phyloP scores from a whole-genome alignment of 2,888 invertebrate species.

The Ecliptopera silaceata region DNA sequence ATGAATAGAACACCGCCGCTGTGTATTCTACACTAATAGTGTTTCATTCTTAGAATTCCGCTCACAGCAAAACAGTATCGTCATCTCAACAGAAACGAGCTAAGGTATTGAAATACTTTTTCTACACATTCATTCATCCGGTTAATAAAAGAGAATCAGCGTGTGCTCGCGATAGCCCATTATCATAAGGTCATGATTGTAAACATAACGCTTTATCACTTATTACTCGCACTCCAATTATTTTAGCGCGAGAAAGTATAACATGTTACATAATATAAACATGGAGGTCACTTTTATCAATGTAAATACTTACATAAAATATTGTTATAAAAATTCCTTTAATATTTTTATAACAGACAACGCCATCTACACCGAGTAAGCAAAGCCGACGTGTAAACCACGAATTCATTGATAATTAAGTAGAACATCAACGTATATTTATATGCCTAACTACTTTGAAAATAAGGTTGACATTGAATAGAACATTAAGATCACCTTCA shows the following conservation, averaged over 20 bases:
- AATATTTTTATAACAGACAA: too few species aligned
- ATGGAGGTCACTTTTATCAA: neutral
- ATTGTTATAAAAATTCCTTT: too few species aligned
- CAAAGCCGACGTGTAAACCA: too few species aligned
- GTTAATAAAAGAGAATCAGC: conserved; percentile 54
- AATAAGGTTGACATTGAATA: too few species aligned
- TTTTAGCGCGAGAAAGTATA: conserved; percentile 51
- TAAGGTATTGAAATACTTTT: conserved; percentile 47
- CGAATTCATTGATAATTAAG: too few species aligned
- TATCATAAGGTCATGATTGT: conserved; percentile 67
- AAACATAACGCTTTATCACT: conserved; percentile 55
- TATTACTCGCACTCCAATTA: conserved; percentile 51
- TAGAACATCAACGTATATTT: too few species aligned
- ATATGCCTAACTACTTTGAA: too few species aligned
- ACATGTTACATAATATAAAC: conserved; percentile 10
- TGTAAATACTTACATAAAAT: too few species aligned
- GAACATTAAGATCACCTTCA: too few species aligned
- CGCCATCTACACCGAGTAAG: too few species aligned
- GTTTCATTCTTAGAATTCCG: conserved; percentile 74
- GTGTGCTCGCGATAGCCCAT: conserved; percentile 63
- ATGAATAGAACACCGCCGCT: conserved; percentile 68
- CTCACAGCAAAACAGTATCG: conserved; percentile 63
- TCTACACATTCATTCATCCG: conserved; percentile 54
- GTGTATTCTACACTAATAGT: conserved; percentile 46
- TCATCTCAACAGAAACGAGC: conserved; percentile 47